Conservation (phyloP, 2,888 invertebrate species). For the Noctuana brunneofusca region DNA sequence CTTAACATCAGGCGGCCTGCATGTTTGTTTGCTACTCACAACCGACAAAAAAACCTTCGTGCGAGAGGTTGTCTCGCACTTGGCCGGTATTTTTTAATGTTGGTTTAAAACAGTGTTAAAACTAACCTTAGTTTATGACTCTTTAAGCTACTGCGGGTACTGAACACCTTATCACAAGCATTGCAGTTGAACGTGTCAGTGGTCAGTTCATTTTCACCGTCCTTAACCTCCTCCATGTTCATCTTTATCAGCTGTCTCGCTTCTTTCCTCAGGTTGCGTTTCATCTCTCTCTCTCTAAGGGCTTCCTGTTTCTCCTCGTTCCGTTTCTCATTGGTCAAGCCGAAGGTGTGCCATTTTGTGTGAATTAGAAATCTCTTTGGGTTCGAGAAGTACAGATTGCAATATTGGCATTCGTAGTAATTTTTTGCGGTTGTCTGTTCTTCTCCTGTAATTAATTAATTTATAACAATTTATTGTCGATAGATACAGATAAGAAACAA, state of each 20-base stretch:
- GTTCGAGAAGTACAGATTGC: slow-evolving; percentile 57
- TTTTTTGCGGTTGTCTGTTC: not conserved
- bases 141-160: slow-evolving; percentile 58
- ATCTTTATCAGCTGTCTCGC: slow-evolving; percentile 45
- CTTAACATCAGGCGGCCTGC: too few relatives aligned
- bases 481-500: too few relatives aligned
- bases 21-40: too few relatives aligned
- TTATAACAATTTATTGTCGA: too few relatives aligned
- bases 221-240: slow-evolving; percentile 45
- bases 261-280: slow-evolving; percentile 48
- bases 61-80: too few relatives aligned
- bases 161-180: slow-evolving; percentile 66
- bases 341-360: slow-evolving; percentile 72
- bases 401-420: slow-evolving; percentile 66
- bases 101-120: not conserved
- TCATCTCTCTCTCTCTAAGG: slow-evolving; percentile 43
- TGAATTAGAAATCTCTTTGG: slow-evolving; percentile 73
- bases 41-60: too few relatives aligned
- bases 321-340: slow-evolving; percentile 56
- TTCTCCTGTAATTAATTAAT: not conserved
- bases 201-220: slow-evolving; percentile 28
- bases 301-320: slow-evolving; percentile 53
- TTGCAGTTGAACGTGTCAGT: slow-evolving; percentile 58
- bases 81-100: too few relatives aligned
- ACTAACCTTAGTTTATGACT: slow-evolving; percentile 66